Conservation (phyloP, 2,797 vertebrate genomes). For the Phoeniculus purpureus region DNA sequence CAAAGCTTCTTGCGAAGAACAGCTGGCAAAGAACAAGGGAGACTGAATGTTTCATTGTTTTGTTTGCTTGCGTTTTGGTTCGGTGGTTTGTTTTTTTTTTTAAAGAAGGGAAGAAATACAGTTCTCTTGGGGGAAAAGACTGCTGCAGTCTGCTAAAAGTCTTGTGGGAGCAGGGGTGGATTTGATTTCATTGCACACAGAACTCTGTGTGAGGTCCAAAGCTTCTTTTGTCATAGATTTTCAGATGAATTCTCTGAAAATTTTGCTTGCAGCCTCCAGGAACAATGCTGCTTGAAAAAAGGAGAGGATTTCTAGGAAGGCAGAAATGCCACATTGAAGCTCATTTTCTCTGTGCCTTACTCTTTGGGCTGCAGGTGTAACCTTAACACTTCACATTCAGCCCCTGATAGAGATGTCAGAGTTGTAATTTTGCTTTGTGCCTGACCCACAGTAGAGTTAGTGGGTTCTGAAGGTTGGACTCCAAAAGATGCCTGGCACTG, state of each 20-base stretch:
- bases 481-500: background rate
- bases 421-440: background rate
- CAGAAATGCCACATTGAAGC: background rate
- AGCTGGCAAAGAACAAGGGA: background rate
- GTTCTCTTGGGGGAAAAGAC: background rate
- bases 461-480: background rate
- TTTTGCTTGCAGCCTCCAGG: background rate
- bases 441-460: background rate
- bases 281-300: background rate
- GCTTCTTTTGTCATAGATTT: background rate
- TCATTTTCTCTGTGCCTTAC: background rate
- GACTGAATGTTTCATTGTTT: background rate
- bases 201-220: constrained; percentile 24
- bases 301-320: background rate
- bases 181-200: constrained; percentile 1
- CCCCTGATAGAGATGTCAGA: background rate
- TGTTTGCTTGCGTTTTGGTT: background rate
- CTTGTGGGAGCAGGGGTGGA: background rate
- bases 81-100: no score
- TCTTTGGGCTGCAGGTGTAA: background rate
- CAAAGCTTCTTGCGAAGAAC: background rate
- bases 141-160: background rate
- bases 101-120: background rate
- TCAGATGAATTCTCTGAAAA: background rate
- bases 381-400: background rate